A percentile compares a stretch with the other conserved stretches of the same genome.
phyloP scores from a whole-genome alignment of 2,888 invertebrate species.

The Aquatica leii region DNA sequence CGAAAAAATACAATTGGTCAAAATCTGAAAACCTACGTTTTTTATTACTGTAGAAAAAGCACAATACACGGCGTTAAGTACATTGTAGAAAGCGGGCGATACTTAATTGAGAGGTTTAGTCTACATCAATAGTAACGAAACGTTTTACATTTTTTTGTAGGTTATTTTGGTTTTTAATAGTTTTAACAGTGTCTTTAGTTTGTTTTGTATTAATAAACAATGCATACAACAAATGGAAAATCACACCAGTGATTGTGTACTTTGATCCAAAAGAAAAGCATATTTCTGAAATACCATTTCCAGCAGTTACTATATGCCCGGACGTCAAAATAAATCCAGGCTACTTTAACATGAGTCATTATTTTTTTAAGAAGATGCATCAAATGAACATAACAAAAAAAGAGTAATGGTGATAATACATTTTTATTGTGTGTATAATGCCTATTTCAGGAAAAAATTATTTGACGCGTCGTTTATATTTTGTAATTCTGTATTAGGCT shows the following conservation, averaged over 20 bases:
- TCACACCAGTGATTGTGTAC: slow-evolving; percentile 77
- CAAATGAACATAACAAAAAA: background rate
- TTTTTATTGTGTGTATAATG: too few relatives aligned
- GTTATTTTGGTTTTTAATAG: slow-evolving; percentile 9
- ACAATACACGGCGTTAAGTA: slow-evolving; percentile 17
- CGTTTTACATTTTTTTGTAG: slow-evolving; percentile 3
- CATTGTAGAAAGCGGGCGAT: slow-evolving; percentile 16
- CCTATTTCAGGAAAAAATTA: too few relatives aligned
- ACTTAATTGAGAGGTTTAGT: slow-evolving; percentile 15
- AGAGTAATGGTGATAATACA: background rate
- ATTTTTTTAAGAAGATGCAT: background rate
- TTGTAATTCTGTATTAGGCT: too few relatives aligned
- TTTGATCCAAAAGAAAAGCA: slow-evolving; percentile 78
- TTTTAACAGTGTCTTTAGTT: background rate
- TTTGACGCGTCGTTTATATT: too few relatives aligned
- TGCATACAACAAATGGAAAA: slow-evolving; percentile 76
- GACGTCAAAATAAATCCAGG: slow-evolving; percentile 10
- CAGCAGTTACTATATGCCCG: slow-evolving; percentile 59
- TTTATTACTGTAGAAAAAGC: slow-evolving; percentile 15
- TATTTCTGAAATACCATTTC: slow-evolving; percentile 67
- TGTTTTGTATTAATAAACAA: slow-evolving; percentile 50
- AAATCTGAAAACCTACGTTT: slow-evolving; percentile 12
- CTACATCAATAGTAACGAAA: background rate
- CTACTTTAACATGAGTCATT: slow-evolving; percentile 18
- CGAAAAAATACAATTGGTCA: too few relatives aligned